Conservation (phyloP, 2,113 vertebrate genomes). For the Sylvia atricapilla region DNA sequence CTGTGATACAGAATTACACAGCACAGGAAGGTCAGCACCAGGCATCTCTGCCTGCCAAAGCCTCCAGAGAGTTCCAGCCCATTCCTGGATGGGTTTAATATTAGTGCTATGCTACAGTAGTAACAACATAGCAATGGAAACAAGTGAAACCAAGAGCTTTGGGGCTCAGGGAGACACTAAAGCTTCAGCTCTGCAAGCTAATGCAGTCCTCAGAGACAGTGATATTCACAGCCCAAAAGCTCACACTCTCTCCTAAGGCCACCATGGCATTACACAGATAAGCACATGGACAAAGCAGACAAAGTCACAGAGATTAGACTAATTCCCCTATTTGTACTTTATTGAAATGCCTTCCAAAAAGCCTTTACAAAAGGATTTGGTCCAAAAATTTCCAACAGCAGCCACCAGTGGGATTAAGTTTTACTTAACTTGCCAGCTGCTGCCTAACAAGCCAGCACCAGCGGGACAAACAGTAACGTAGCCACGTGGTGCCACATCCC, state of each 20-base stretch:
- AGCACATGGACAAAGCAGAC: not conserved
- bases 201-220: not conserved
- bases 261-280: not conserved
- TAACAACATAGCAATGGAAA: not conserved
- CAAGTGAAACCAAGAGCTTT: not conserved
- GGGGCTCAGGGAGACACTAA: not conserved
- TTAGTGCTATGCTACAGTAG: not conserved
- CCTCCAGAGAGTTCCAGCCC: not conserved
- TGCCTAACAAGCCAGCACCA: constrained; percentile 27
- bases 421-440: constrained; percentile 18
- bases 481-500: constrained; percentile 19
- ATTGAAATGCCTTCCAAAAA: not conserved
- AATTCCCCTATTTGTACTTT: constrained; percentile 12
- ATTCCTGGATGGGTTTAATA: not conserved
- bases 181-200: not conserved
- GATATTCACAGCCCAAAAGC: not conserved
- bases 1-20: not conserved
- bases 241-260: not conserved
- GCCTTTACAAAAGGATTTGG: constrained; percentile 28
- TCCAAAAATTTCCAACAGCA: not conserved
- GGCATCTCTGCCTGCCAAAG: not conserved
- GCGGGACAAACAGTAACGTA: not conserved
- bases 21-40: constrained; percentile 21
- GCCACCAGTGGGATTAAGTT: not conserved
- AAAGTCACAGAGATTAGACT: constrained; percentile 15